phyloP scores from a whole-genome alignment of 2,888 invertebrate species.

The Hirtodrosophila alboralis region DNA sequence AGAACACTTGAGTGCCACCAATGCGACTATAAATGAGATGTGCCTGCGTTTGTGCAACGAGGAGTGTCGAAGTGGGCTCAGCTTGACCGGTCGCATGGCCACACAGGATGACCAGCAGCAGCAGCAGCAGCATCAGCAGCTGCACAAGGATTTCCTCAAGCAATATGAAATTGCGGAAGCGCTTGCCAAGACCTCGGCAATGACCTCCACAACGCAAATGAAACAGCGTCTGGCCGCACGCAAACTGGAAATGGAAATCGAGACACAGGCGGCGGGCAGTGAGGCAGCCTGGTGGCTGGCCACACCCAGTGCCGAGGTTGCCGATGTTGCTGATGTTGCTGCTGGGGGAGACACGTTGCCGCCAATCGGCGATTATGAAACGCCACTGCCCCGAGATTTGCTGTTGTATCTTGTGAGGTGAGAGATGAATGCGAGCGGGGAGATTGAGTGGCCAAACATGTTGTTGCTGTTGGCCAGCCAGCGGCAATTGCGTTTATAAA shows the following conservation, averaged over 20 bases:
- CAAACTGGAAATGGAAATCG: conserved; percentile 85
- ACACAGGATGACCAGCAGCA: conserved; percentile 39
- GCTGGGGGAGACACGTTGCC: conserved; percentile 70
- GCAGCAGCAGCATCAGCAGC: conserved; percentile 39
- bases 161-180: conserved; percentile 86
- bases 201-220: conserved; percentile 86
- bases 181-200: conserved; percentile 86
- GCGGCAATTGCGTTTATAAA: conserved; percentile 64
- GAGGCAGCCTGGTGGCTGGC: conserved; percentile 30
- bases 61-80: conserved; percentile 72
- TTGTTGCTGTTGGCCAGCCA: conserved; percentile 34
- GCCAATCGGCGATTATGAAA: conserved; percentile 84
- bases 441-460: conserved; percentile 41
- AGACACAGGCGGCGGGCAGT: conserved; percentile 41
- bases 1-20: conserved; percentile 34
- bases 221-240: conserved; percentile 86
- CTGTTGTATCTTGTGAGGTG: conserved; percentile 88
- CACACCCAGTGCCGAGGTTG: conserved; percentile 43
- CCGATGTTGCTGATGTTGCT: conserved; percentile 27
- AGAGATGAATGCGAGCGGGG: conserved; percentile 62
- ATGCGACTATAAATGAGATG: conserved; percentile 76
- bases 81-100: conserved; percentile 47
- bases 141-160: conserved; percentile 83
- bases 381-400: conserved; percentile 86
- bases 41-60: conserved; percentile 80